Evolutionary conservation across 2,797 vertebrate genomes (phyloP).

Genomic region (Myoxocephalus aenaeus): DNA sequence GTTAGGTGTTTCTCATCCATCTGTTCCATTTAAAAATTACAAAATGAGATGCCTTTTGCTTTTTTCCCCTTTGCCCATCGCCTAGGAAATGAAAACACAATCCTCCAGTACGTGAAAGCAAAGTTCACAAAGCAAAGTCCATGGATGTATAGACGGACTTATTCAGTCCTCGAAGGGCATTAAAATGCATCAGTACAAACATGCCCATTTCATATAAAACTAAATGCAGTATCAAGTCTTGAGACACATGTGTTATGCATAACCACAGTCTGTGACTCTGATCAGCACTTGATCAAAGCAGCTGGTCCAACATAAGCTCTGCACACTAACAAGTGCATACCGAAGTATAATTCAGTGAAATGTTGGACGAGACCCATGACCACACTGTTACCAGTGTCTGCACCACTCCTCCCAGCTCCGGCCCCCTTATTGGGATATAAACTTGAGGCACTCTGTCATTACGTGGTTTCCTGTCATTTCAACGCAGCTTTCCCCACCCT

Average conservation of each 20-base stretch:
- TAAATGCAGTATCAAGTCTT: no score
- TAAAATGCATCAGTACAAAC: not conserved
- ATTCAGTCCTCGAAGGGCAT: not conserved
- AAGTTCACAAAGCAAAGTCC: not conserved
- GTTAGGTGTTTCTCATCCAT: not conserved
- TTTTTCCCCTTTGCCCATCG: not conserved
- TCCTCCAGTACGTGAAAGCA: not conserved
- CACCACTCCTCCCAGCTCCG: constrained; percentile 50
- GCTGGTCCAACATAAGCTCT: constrained; percentile 10
- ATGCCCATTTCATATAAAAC: not conserved
- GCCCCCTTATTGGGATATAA: constrained; percentile 61
- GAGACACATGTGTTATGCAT: not conserved
- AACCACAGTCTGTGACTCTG: constrained; percentile 22
- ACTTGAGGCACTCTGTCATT: constrained; percentile 72
- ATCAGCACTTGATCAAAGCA: not conserved
- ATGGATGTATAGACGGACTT: not conserved
- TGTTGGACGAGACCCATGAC: constrained; percentile 40
- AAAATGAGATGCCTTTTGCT: not conserved
- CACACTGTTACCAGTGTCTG: constrained; percentile 49
- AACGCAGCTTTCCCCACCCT: constrained; percentile 61
- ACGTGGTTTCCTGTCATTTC: constrained; percentile 76
- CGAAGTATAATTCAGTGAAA: constrained; percentile 46
- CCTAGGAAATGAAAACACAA: not conserved
- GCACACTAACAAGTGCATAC: constrained; percentile 36
- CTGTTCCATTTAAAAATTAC: not conserved